Evolutionary conservation across 1,140 invertebrate species (phyloP).

Genomic region (Drosophila ohnishii): DNA sequence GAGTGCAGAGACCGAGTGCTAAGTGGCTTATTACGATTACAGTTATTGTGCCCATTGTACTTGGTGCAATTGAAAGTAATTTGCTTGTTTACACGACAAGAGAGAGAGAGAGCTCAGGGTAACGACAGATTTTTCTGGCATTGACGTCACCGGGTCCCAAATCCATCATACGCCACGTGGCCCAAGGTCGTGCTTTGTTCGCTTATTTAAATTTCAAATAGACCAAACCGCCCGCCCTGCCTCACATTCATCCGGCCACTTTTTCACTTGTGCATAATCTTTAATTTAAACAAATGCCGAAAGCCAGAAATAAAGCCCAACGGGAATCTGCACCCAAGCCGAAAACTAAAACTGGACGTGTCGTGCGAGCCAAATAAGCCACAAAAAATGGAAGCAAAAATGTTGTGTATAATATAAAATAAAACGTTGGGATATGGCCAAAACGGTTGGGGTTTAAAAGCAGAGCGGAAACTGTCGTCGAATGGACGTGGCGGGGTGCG

Average conservation of each 20-base stretch:
- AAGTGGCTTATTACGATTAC: constrained; percentile 75
- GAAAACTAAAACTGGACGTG: constrained; percentile 66
- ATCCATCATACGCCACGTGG: constrained; percentile 60
- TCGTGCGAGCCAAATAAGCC: constrained; percentile 68
- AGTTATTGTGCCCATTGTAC: constrained; percentile 58
- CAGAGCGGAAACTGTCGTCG: constrained; percentile 42
- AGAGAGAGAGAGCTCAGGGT: too few relatives aligned
- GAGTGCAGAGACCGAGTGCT: constrained; percentile 53
- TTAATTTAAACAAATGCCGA: constrained; percentile 79
- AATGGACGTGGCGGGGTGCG: constrained; percentile 9
- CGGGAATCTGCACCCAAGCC: constrained; percentile 52
- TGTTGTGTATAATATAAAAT: constrained; percentile 33
- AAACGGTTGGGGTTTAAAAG: constrained; percentile 16
- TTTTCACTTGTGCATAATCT: constrained; percentile 71
- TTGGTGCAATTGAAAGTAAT: constrained; percentile 36
- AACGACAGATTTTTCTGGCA: constrained; percentile 14
- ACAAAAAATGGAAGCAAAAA: constrained; percentile 60
- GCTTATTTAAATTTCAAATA: constrained; percentile 73
- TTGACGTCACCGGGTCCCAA: constrained; percentile 45
- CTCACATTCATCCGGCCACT: constrained; percentile 9
- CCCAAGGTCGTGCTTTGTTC: constrained; percentile 40
- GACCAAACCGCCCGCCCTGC: background rate
- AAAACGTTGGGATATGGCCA: constrained; percentile 37
- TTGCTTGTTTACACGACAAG: constrained; percentile 46
- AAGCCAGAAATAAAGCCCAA: constrained; percentile 64